phyloP scores from a whole-genome alignment of 2,888 invertebrate species.

The Thymelicus lineola region DNA sequence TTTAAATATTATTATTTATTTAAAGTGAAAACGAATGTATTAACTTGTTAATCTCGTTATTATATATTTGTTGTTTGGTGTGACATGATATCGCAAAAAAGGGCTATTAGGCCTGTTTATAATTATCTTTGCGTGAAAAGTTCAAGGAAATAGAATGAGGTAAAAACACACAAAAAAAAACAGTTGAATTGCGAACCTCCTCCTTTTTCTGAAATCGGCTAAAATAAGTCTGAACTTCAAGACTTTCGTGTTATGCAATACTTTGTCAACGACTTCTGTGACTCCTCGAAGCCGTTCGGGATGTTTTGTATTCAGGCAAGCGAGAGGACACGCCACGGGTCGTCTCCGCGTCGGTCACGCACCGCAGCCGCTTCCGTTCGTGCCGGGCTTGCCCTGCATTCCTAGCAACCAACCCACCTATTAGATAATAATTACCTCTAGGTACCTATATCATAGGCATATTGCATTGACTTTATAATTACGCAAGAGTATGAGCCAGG shows the following conservation, averaged over 20 bases:
- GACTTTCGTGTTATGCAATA: too few species aligned
- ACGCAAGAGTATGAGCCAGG: too few species aligned
- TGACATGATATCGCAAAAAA: too few species aligned
- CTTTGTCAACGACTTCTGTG: constrained; percentile 38
- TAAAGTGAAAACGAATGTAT: constrained; percentile 1
- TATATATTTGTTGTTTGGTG: background rate
- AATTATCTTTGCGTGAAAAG: too few species aligned
- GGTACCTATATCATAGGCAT: background rate
- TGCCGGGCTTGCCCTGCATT: constrained; percentile 65
- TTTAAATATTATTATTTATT: background rate
- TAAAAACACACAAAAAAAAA: too few species aligned
- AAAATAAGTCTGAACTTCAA: too few species aligned
- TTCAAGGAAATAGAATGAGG: too few species aligned
- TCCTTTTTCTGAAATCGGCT: too few species aligned
- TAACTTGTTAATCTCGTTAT: background rate
- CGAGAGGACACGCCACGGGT: constrained; percentile 51
- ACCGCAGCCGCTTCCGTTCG: constrained; percentile 61
- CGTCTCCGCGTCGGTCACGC: constrained; percentile 63
- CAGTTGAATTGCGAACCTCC: too few species aligned
- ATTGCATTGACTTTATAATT: background rate
- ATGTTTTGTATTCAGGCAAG: constrained; percentile 57
- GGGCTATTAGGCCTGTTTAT: too few species aligned
- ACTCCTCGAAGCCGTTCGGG: constrained; percentile 43
- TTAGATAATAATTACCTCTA: constrained; percentile 31
- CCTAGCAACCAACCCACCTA: constrained; percentile 51